Evolutionary conservation across 2,113 vertebrate genomes (phyloP).

Genomic region (Neolamprologus cancellatus): DNA sequence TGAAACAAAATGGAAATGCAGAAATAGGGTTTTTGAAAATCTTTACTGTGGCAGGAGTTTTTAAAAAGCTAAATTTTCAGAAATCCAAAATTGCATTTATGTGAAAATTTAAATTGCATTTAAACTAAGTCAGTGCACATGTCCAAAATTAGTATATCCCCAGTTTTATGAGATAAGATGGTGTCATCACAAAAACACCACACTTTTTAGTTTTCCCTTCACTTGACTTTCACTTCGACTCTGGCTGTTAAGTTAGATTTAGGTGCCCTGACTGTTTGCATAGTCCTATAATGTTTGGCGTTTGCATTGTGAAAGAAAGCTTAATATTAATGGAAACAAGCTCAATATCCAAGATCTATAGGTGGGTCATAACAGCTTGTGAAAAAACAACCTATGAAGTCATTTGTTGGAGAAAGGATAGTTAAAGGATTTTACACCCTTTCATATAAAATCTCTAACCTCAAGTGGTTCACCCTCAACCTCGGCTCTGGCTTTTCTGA

Average conservation of each 20-base stretch:
- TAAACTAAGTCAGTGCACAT: not conserved
- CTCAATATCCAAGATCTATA: not conserved
- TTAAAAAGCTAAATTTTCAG: not conserved
- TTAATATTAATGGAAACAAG: not conserved
- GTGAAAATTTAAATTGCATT: not conserved
- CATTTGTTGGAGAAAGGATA: not conserved
- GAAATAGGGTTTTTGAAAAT: not conserved
- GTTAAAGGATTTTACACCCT: not conserved
- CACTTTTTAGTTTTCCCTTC: not conserved
- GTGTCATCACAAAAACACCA: not conserved
- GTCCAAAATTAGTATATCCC: not conserved
- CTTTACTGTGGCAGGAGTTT: not conserved
- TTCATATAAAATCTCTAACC: not conserved
- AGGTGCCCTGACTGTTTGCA: not conserved
- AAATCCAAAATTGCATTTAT: not conserved
- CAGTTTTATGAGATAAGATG: not conserved
- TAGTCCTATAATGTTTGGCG: not conserved
- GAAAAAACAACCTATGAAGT: not conserved
- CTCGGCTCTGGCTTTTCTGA: not conserved
- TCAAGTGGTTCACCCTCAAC: slow-evolving; percentile 5
- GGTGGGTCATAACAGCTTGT: not conserved
- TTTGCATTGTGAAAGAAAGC: not conserved
- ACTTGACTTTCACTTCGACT: not conserved
- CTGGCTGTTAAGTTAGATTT: not conserved
- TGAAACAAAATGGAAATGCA: not conserved